Base-by-base conservation (phyloP, 2,113 vertebrate genomes). In the Apaloderma vittatum region DNA sequence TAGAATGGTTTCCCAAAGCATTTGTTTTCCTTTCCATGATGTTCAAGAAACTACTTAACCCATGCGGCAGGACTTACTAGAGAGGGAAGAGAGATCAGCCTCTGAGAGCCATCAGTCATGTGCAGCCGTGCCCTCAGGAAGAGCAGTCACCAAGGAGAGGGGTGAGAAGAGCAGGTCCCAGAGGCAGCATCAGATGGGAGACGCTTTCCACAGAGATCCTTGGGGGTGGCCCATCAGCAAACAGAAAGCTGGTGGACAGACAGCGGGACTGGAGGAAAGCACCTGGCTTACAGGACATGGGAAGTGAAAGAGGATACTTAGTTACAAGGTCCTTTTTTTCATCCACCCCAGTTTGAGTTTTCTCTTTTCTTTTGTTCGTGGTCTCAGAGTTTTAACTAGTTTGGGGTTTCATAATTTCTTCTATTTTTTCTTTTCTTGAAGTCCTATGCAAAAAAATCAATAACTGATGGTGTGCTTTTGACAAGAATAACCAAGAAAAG, bases 111-210 rank as follows among this genome's bases (percentile, higher is more conserved):
- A 9, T 1, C 51, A 54, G 15, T 26, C 0, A 0, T 30, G 27
- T 1, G 1, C 36, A 29, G 20, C 29, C 3, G 3, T 52, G 7
- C 8, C 36, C 43, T 79, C 9, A 17, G 67, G 48, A 58, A 76
- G n/a, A 74, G 36, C 34, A 43, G 21, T 5, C 11, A 3, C 8
- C 8, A 37, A 40, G 40, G 17, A 75, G 34, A 66, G 48, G 18
- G 34, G n/a, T 4, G 58, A 58, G 58, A 59, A 40, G 30, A 81
- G 8, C 29, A 52, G 32, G 32, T 63, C 46, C 37, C 17, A 34
- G 59, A 19, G 34, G 22, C 4, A 32, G 22, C 0, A 0, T n/a
- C 1, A 5, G 8, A 1, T 3, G 18, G 45, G 6, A 67, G 19
- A 51, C 46, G 15, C 21, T 78, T 74, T 63, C 34, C 49, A 27